These are phyloP conservation scores for Leptothorax acervorum DNA, from an alignment of 2,888 invertebrate genomes.

Conservation along the genomic window DNA sequence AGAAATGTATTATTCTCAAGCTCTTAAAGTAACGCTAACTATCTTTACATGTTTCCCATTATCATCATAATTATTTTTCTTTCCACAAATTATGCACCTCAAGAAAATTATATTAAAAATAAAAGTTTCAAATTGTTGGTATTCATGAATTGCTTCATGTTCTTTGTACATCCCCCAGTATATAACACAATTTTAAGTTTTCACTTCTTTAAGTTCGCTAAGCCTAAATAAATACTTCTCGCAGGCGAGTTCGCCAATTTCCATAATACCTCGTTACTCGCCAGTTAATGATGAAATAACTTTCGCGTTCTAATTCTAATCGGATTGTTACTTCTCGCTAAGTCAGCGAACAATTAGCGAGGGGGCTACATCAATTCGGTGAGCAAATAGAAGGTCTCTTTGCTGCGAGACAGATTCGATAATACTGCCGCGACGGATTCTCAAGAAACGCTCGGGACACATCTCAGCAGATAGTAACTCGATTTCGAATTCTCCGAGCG, in stretches of 20 bases:
- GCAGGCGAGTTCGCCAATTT: constrained; percentile 23
- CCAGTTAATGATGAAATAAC: constrained; percentile 26
- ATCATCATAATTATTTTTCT: not conserved
- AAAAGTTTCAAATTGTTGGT: not conserved
- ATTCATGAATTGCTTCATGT: constrained; percentile 4
- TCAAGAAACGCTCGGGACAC: constrained; percentile 26
- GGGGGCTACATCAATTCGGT: constrained; percentile 24
- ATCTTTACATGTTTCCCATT: not conserved
- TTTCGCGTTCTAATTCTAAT: constrained; percentile 37
- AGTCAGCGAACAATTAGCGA: constrained; percentile 28
- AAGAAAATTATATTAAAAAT: constrained; percentile 1
- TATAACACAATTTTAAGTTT: constrained; percentile 18
- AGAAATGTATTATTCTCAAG: not conserved
- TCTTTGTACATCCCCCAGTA: not conserved
- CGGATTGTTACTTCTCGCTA: constrained; percentile 17
- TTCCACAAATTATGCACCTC: not conserved
- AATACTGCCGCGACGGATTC: constrained; percentile 19
- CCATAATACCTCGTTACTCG: constrained; percentile 25
- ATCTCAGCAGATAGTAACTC: constrained; percentile 34
- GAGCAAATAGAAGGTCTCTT: constrained; percentile 1
- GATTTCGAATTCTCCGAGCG: constrained; percentile 36
- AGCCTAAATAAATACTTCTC: constrained; percentile 32
- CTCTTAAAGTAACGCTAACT: not conserved
- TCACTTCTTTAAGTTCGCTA: not conserved
- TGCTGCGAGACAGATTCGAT: constrained; percentile 23